These are phyloP conservation scores for Aplocera efformata DNA, from an alignment of 2,888 invertebrate species.

Conservation along the genomic window DNA sequence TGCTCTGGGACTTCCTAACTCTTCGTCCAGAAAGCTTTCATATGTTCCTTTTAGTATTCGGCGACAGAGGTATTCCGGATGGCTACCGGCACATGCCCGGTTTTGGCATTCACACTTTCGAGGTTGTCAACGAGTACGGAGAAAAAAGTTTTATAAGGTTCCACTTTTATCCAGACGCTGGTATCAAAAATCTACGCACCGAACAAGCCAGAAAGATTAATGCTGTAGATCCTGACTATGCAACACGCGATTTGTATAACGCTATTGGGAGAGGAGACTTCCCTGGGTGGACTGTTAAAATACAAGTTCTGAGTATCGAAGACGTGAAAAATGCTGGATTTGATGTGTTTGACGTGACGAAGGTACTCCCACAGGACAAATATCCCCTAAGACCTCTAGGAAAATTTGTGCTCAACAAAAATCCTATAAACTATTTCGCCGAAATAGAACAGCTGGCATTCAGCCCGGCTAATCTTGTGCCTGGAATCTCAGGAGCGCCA, in stretches of 20 bases:
- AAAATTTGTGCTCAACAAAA: slow-evolving; percentile 89
- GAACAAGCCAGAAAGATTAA: slow-evolving; percentile 83
- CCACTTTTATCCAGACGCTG: slow-evolving; percentile 92
- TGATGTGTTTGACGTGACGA: slow-evolving; percentile 95
- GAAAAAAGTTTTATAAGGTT: slow-evolving; percentile 90
- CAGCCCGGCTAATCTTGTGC: slow-evolving; percentile 91
- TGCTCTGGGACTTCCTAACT: slow-evolving; percentile 95
- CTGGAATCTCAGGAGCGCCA: slow-evolving; percentile 93
- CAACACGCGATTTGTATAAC: slow-evolving; percentile 91
- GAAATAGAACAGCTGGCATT: slow-evolving; percentile 95
- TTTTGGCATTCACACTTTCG: slow-evolving; percentile 94
- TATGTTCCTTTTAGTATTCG: slow-evolving; percentile 89
- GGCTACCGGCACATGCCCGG: slow-evolving; percentile 95
- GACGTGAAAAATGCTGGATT: slow-evolving; percentile 87
- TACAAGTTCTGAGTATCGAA: slow-evolving; percentile 90
- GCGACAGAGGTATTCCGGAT: slow-evolving; percentile 93
- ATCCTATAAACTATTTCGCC: slow-evolving; percentile 93
- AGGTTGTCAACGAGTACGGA: slow-evolving; percentile 87
- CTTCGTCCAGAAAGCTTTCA: slow-evolving; percentile 92
- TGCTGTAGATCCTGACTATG: slow-evolving; percentile 91
- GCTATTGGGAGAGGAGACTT: slow-evolving; percentile 86
- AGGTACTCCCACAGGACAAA: slow-evolving; percentile 88
- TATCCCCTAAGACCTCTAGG: slow-evolving; percentile 92
- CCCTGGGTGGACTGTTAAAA: slow-evolving; percentile 87
- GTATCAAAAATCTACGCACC: slow-evolving; percentile 86